Percentiles rank a stretch among this genome's conserved stretches.
These are phyloP conservation scores for Otolemur crassicaudatus DNA, from an alignment of 2,797 vertebrate species.

Conservation along the genomic window DNA sequence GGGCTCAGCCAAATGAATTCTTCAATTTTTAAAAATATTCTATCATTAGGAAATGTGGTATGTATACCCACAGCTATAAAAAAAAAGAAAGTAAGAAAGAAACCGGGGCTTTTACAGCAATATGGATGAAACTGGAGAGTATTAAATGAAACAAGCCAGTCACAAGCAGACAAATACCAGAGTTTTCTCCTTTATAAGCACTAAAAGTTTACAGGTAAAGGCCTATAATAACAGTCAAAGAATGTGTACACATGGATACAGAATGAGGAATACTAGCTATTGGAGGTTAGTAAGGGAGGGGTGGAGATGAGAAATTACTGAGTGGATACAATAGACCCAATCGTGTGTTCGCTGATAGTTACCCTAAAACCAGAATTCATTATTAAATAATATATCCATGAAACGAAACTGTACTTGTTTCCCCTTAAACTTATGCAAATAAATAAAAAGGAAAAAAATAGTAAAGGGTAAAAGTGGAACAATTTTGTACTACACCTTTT, in stretches of 20 bases:
- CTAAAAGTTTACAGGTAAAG: background rate
- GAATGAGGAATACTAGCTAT: background rate
- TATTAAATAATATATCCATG: background rate
- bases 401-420: background rate
- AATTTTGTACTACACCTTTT: background rate
- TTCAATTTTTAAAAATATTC: background rate
- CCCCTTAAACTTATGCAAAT: background rate
- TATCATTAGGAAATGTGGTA: background rate
- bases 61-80: background rate
- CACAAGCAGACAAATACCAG: background rate
- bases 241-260: background rate
- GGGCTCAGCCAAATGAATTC: background rate
- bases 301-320: background rate
- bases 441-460: background rate
- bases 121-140: background rate
- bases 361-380: background rate
- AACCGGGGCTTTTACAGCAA: background rate
- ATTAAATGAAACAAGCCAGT: too few species aligned
- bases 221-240: background rate
- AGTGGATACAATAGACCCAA: background rate
- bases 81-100: background rate
- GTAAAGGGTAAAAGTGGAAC: background rate
- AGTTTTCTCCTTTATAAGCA: background rate
- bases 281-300: too few species aligned
- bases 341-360: background rate